Evolutionary conservation across 35 echinoderm and acorn worm species (phyloP).

Genomic region (Eucidaris tribuloides): DNA sequence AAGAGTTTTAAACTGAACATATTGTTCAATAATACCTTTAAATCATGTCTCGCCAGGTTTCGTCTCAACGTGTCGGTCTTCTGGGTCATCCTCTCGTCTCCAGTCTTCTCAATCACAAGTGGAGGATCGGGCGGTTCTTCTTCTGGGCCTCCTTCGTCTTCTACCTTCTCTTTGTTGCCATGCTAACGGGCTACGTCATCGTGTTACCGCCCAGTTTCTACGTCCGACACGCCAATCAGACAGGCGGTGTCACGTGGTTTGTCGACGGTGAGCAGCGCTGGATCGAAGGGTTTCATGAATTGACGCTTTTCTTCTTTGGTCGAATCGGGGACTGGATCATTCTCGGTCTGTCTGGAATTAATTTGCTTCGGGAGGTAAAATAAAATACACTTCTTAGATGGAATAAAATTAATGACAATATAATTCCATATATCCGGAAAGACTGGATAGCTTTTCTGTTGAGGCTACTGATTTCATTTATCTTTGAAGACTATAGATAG

Average conservation of each 20-base stretch:
- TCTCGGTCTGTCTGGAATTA: conserved; percentile 51
- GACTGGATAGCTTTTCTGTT: too few relatives aligned
- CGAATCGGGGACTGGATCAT: conserved; percentile 81
- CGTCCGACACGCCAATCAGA: not conserved
- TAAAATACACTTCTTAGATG: too few relatives aligned
- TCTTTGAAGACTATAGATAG: too few relatives aligned
- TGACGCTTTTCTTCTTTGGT: conserved; percentile 60
- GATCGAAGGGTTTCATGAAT: conserved; percentile 20
- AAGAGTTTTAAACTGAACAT: too few relatives aligned
- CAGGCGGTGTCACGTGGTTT: conserved; percentile 45
- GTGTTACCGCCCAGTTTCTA: conserved; percentile 83
- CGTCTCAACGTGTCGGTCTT: conserved; percentile 58
- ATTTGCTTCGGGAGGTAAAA: conserved; percentile 86
- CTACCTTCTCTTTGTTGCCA: conserved; percentile 71
- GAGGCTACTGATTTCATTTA: too few relatives aligned
- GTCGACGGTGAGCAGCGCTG: conserved; percentile 49
- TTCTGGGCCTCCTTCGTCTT: conserved; percentile 76
- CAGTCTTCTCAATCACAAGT: conserved; percentile 88
- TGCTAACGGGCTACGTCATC: conserved; percentile 87
- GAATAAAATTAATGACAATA: too few relatives aligned
- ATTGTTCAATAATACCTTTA: too few relatives aligned
- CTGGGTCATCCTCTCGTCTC: conserved; percentile 85
- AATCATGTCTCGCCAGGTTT: conserved; percentile 58
- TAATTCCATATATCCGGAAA: too few relatives aligned
- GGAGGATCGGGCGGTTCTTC: conserved; percentile 81